Conservation (phyloP, 1,140 invertebrate species). For the Trichogramma pretiosum region DNA sequence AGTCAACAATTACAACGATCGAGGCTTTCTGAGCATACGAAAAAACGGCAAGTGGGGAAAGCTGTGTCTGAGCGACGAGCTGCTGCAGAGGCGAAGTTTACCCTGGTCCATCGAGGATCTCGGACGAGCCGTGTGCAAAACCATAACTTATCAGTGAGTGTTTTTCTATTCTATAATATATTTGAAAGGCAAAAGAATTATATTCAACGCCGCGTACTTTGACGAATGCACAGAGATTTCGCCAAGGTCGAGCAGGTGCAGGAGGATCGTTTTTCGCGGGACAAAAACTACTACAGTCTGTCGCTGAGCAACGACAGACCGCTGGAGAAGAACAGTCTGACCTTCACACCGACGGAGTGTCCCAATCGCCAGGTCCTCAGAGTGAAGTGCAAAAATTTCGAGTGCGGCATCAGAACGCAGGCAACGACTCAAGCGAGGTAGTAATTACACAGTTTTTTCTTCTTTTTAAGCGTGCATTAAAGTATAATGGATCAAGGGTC, state of each 20-base stretch:
- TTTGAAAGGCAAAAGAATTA: too few relatives aligned
- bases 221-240: slow-evolving; percentile 50
- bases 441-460: slow-evolving; percentile 2
- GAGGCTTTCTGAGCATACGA: slow-evolving; percentile 62
- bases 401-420: slow-evolving; percentile 65
- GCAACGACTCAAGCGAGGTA: slow-evolving; percentile 58
- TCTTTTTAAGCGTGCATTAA: not conserved
- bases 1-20: slow-evolving; percentile 36
- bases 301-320: slow-evolving; percentile 36
- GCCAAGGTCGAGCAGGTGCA: slow-evolving; percentile 46
- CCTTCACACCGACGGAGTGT: slow-evolving; percentile 58
- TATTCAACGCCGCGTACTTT: too few relatives aligned
- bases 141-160: slow-evolving; percentile 67
- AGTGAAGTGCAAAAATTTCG: slow-evolving; percentile 60
- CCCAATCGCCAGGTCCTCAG: slow-evolving; percentile 53
- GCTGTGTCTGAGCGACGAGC: slow-evolving; percentile 47
- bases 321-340: slow-evolving; percentile 48
- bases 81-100: slow-evolving; percentile 25
- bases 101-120: slow-evolving; percentile 59
- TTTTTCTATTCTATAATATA: too few relatives aligned
- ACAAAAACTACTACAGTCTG: slow-evolving; percentile 45
- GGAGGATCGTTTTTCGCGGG: slow-evolving; percentile 31
- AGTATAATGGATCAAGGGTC: not conserved
- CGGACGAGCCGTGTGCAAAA: slow-evolving; percentile 65
- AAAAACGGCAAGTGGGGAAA: slow-evolving; percentile 73